Evolutionary conservation across 2,113 vertebrate genomes (phyloP).

Genomic region (Saimiri boliviensis): DNA sequence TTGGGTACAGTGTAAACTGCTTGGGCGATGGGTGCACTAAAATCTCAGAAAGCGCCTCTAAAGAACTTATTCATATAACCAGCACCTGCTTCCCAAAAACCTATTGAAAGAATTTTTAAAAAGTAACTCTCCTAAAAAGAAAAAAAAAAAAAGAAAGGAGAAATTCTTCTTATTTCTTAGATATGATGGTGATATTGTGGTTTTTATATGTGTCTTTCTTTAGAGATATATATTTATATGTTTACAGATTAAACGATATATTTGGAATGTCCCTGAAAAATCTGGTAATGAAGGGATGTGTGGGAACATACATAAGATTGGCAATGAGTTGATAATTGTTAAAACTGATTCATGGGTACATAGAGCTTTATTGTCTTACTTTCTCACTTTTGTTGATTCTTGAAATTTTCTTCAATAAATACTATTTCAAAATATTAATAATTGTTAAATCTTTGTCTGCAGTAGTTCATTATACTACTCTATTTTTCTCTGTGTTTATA

Average conservation of each 20-base stretch:
- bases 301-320: not conserved
- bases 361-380: not conserved
- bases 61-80: too few species aligned
- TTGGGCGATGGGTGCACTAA: too few species aligned
- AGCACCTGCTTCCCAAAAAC: too few species aligned
- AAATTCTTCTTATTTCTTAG: not conserved
- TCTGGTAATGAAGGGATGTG: not conserved
- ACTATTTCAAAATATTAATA: not conserved
- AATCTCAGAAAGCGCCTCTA: too few species aligned
- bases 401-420: not conserved
- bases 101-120: too few species aligned
- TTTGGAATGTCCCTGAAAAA: not conserved
- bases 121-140: too few species aligned
- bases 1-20: too few species aligned
- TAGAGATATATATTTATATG: not conserved
- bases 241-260: not conserved
- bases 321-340: not conserved
- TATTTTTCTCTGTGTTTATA: not conserved
- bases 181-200: not conserved
- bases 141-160: too few species aligned
- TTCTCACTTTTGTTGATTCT: conserved; percentile 4
- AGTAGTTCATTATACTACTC: not conserved
- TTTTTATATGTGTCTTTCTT: not conserved
- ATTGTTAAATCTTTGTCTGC: not conserved
- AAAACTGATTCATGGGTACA: not conserved